Conservation (phyloP, 1,140 invertebrate species). For the Monochamus saltuarius region DNA sequence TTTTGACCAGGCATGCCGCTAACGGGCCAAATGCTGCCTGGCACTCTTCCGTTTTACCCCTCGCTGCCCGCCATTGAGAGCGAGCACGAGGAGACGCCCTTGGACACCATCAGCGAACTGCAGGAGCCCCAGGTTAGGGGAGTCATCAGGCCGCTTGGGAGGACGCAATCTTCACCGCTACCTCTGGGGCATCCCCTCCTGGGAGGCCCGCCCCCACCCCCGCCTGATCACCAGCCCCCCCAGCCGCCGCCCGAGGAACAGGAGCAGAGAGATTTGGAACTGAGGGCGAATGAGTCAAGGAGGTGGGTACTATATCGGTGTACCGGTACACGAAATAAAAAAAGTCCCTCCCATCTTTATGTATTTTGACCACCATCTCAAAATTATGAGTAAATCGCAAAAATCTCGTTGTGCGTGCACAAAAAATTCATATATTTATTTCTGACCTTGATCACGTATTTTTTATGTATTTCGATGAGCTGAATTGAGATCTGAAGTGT, state of each 20-base stretch:
- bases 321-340: too few relatives aligned
- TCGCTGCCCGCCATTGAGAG: slow-evolving; percentile 65
- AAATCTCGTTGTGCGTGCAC: too few relatives aligned
- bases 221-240: slow-evolving; percentile 44
- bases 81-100: slow-evolving; percentile 52
- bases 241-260: slow-evolving; percentile 49
- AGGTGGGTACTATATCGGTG: slow-evolving; percentile 40
- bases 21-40: slow-evolving; percentile 70
- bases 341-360: too few relatives aligned
- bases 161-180: slow-evolving; percentile 91
- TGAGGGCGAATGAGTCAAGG: slow-evolving; percentile 54
- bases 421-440: too few relatives aligned
- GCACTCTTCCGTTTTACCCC: slow-evolving; percentile 74
- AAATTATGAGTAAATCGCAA: too few relatives aligned
- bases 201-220: slow-evolving; percentile 58
- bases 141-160: slow-evolving; percentile 73
- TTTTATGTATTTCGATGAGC: too few relatives aligned
- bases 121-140: slow-evolving; percentile 46
- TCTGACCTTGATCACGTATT: too few relatives aligned
- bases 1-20: slow-evolving; percentile 60
- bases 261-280: slow-evolving; percentile 54
- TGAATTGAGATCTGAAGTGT: too few relatives aligned
- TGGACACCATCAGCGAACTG: slow-evolving; percentile 53
- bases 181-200: slow-evolving; percentile 93
- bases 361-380: too few relatives aligned